Evolutionary conservation across 2,113 vertebrate genomes (phyloP), one percentile per base, ranked within the genome.

Genomic region (Lasiurus borealis): DNA sequence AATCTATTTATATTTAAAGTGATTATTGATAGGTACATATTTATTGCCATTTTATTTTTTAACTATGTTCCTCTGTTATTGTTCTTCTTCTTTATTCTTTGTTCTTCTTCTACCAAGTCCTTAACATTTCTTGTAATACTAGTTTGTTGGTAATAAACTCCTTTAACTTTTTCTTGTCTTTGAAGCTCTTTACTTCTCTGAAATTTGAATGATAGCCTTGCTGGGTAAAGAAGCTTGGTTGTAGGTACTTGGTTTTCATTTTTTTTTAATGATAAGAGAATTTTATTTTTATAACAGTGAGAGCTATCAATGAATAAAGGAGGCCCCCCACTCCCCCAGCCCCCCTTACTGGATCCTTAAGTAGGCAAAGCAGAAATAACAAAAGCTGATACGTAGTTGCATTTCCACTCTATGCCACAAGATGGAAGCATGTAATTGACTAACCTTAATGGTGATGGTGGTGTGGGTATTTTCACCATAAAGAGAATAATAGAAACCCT

Each of bases 361-460:
- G 59, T 36, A 85, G 81, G 54, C 46, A 91, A 52, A 90, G 34
- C 15, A 81, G 66, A 83, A 82, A 94, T 13, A n/a, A 44, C 71
- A 73, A 44, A 94, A 64, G 27, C 77, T 34, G 13, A 3, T n/a
- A n/a, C n/a, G n/a, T 16, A n/a, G 29, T 1, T 97, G 98, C 89
- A 98, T 62, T 98, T 93, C 90, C 90, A 76, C 0, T 72, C 68
- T 13, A 12, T 44, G 95, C 98, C 99, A 99, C 98, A 97, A 98
- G 98, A 97, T 99, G 99, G 96, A 98, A 97, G 98, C 95, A 81
- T 88, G 78, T 91, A 96, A 98, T 98, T 94, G 82, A 84, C 31
- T 25, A 95, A 95, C 77, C 11, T 71, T 31, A 40, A 59, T 1
- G 1, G 75, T 25, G 85, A 48, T 34, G 66, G 66, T 40, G 46